These are phyloP conservation scores for Thereva unica DNA, from an alignment of 2,888 invertebrate species.

Conservation along the genomic window DNA sequence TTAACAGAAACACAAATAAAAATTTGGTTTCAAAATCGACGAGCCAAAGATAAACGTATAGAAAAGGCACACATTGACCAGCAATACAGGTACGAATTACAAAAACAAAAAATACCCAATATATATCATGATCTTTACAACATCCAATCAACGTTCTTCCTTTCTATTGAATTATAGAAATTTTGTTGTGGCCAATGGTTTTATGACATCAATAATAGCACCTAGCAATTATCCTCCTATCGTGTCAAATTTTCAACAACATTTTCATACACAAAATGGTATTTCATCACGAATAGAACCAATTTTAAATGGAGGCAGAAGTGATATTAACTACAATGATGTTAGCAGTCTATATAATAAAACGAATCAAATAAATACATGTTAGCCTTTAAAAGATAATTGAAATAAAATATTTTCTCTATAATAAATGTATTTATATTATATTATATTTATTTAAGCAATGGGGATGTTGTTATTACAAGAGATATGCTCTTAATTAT, in stretches of 20 bases:
- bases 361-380: constrained; percentile 29
- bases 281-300: constrained; percentile 43
- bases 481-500: constrained; percentile 3
- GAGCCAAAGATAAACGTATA: constrained; percentile 94
- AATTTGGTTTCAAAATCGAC: constrained; percentile 91
- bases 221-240: constrained; percentile 53
- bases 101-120: background rate
- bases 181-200: constrained; percentile 66
- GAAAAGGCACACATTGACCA: constrained; percentile 95
- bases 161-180: constrained; percentile 56
- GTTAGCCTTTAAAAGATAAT: constrained; percentile 4
- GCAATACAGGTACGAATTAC: constrained; percentile 75
- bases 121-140: background rate
- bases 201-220: constrained; percentile 60
- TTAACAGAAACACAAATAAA: constrained; percentile 83
- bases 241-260: constrained; percentile 45
- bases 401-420: background rate
- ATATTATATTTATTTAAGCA: background rate
- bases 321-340: constrained; percentile 49
- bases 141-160: background rate
- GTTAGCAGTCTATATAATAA: constrained; percentile 45
- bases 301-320: constrained; percentile 42
- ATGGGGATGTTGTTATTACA: background rate
- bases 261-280: constrained; percentile 41
- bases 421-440: background rate